Percentiles rank a stretch among this genome's conserved stretches.
These are phyloP conservation scores for Ligdia adustata DNA, from an alignment of 2,888 invertebrate genomes.

Conservation along the genomic window DNA sequence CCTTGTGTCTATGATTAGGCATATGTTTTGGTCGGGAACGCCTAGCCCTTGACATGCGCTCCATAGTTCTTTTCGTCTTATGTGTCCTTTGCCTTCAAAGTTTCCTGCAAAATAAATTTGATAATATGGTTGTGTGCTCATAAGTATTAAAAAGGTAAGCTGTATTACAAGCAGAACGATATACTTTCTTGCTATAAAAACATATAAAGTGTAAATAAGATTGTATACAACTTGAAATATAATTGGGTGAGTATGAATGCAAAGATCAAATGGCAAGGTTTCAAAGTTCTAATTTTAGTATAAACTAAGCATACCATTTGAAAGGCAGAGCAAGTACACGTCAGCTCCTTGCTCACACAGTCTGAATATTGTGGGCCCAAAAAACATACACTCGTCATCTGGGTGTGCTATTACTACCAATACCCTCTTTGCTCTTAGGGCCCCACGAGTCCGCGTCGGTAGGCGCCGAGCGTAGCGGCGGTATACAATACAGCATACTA, in stretches of 20 bases:
- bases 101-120: constrained; percentile 78
- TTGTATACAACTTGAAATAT: neutral
- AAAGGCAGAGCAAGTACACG: constrained; percentile 93
- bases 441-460: constrained; percentile 75
- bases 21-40: constrained; percentile 90
- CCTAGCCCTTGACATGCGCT: constrained; percentile 91
- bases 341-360: constrained; percentile 86
- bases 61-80: constrained; percentile 92
- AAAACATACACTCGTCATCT: constrained; percentile 99
- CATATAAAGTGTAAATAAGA: neutral
- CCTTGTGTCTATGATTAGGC: constrained; percentile 87
- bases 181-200: neutral
- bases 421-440: constrained; percentile 84
- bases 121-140: neutral
- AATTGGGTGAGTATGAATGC: neutral
- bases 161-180: neutral
- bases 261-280: constrained; percentile 11
- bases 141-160: neutral
- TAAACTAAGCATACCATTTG: constrained; percentile 86
- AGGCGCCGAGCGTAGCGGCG: constrained; percentile 79
- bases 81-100: constrained; percentile 84
- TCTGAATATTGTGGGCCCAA: constrained; percentile 94
- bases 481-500: constrained; percentile 77
- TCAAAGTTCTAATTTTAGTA: constrained; percentile 1
- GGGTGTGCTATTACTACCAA: constrained; percentile 97